phyloP scores from a whole-genome alignment of 2,113 vertebrate species.

The Cervus canadensis region DNA sequence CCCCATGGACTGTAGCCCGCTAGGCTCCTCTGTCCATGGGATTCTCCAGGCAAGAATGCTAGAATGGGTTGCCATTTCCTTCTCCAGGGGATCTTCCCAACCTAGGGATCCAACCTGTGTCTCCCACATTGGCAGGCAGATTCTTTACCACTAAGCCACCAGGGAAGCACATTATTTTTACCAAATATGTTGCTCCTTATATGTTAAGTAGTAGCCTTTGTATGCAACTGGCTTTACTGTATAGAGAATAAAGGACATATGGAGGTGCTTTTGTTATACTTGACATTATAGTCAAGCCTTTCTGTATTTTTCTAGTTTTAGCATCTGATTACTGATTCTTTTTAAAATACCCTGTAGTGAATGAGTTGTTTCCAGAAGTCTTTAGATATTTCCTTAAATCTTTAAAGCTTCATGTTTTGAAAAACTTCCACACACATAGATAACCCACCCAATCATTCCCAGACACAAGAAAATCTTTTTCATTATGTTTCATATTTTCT shows the following conservation, averaged over 20 bases:
- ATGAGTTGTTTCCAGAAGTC: not conserved
- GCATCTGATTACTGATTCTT: conserved; percentile 24
- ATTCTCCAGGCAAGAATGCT: not conserved
- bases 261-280: not conserved
- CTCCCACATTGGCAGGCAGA: not conserved
- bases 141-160: not conserved
- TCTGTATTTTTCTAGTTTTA: not conserved
- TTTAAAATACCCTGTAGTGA: not conserved
- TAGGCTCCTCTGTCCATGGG: not conserved
- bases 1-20: not conserved
- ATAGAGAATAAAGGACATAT: not conserved
- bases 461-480: conserved; percentile 6
- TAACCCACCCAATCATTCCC: not conserved
- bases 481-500: not conserved
- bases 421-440: not conserved
- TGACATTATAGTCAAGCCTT: not conserved
- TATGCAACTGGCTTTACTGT: not conserved
- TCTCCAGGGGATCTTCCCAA: not conserved
- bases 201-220: not conserved
- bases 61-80: not conserved
- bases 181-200: not conserved
- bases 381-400: not conserved
- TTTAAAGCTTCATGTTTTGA: not conserved
- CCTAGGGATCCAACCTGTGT: not conserved
- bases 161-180: not conserved